Evolutionary conservation across 2,113 vertebrate genomes (phyloP), one percentile per base, ranked within the genome.

Genomic region (Neoarius graeffei): DNA sequence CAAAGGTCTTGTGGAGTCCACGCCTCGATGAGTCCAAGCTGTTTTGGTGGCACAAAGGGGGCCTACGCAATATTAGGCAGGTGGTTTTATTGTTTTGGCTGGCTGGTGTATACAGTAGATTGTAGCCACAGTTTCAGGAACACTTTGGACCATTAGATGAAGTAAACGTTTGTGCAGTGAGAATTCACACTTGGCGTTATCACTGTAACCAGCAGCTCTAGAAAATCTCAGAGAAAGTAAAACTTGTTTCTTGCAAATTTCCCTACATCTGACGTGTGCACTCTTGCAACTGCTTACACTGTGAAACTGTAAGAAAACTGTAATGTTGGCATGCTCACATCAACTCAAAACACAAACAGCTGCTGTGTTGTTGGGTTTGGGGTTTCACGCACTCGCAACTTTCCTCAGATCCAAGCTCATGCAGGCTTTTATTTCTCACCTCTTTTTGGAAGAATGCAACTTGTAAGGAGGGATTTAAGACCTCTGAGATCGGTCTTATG

Each of bases 221-320:
- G 17, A 42, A 4, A 11, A n/a, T 81, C 27, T 81, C 27, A 23
- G 4, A 60, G 80, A 81, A 60, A 27, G 77, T 9, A 20, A 57
- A 80, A 60, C 14, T 80, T 57, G 54, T 57, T 80, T 30, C 13
- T 19, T 57, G 77, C 77, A 57, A 19, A 57, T 57, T 57, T 80
- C 54, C 15, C 74, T 50, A 2, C n/a, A 57, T 9, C 77, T 80
- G 52, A 80, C 56, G 56, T 81, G 35, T 35, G 56, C 79, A 35
- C 8, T 81, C 14, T 59, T 59, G 56, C 79, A 81, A 81, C 56
- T 81, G 79, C 79, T 81, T 81, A 59, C 54, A 35, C n/a, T 9
- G 74, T 52, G 76, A 56, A 80, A 80, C 76, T 56, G 50, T 56
- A 54, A n/a, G 76, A 56, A 79, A 79, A 79, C 76, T 57, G 79